Evolutionary conservation across 2,113 vertebrate species (phyloP), one percentile per base, ranked within the genome.

Genomic region (Callaeas wilsoni): DNA sequence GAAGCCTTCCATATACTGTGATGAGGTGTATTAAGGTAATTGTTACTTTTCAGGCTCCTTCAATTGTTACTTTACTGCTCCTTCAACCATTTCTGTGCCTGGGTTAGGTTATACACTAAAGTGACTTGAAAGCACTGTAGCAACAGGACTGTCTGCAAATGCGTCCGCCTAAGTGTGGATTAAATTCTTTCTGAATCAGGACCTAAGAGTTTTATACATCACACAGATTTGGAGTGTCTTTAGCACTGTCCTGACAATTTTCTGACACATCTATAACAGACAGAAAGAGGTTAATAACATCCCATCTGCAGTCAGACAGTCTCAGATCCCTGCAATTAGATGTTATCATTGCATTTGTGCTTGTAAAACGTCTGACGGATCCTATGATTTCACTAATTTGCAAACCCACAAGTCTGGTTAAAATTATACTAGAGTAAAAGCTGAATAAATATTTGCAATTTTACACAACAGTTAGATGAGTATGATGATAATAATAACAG

Each of bases 321-420:
- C 95, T 96, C 78, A 59, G 46, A 94, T 93, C 86, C 87, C 78
- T 88, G 86, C 79, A 96, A 96, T 96, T 96, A 97, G 90, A 96
- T 93, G 86, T 75, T 94, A 93, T 96, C 96, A 76, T 74, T 49
- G 53, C 57, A 80, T 91, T 93, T 95, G 33, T 71, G 56, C 76
- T 87, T 89, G 77, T 90, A 96, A 96, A 96, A 93, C 52, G 68
- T 88, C 89, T 94, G 87, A 93, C 19, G 16, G 68, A 90, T 91
- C 80, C 81, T 76, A 70, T 95, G 78, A 95, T 95, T 96, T 95
- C 94, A 96, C 93, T 84, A 75, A 94, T 95, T 93, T 93, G 63
- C 83, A 96, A 93, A 74, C 82, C 68, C 55, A 41, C 78, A 91
- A 91, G 75, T 60, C 77, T 93, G 57, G 56, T 85, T 94, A 71